These are phyloP conservation scores for Equus przewalskii DNA, from an alignment of 2,113 vertebrate species.

Conservation along the genomic window DNA sequence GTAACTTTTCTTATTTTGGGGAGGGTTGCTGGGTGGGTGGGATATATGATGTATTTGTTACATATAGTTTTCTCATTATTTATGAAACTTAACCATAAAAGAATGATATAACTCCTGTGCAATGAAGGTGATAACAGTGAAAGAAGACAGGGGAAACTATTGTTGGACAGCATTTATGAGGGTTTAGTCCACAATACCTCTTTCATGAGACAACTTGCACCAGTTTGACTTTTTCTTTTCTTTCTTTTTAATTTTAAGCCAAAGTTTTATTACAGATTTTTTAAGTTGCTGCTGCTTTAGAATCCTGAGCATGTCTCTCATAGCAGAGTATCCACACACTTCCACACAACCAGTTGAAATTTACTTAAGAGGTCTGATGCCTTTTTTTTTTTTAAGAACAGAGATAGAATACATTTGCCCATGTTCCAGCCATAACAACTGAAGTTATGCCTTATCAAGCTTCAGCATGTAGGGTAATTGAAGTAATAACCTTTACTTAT, in stretches of 20 bases:
- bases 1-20: conserved; percentile 90
- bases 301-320: conserved; percentile 73
- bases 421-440: background rate
- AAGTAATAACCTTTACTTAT: background rate
- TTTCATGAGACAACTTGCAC: conserved; percentile 80
- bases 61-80: conserved; percentile 93
- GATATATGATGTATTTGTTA: conserved; percentile 89
- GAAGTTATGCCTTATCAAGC: conserved; percentile 34
- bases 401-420: conserved; percentile 62
- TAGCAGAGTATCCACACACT: conserved; percentile 55
- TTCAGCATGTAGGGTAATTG: conserved; percentile 54
- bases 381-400: conserved; percentile 47
- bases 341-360: conserved; percentile 47
- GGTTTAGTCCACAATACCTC: conserved; percentile 82
- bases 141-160: conserved; percentile 85
- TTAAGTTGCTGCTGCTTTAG: conserved; percentile 86
- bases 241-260: conserved; percentile 86
- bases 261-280: conserved; percentile 84
- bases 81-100: conserved; percentile 90
- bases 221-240: conserved; percentile 80
- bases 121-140: conserved; percentile 87
- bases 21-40: conserved; percentile 80
- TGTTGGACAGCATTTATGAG: conserved; percentile 75
- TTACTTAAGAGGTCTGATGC: conserved; percentile 57
- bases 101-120: conserved; percentile 90